phyloP scores from a whole-genome alignment of 2,113 vertebrate genomes.

The Alethe castanea region DNA sequence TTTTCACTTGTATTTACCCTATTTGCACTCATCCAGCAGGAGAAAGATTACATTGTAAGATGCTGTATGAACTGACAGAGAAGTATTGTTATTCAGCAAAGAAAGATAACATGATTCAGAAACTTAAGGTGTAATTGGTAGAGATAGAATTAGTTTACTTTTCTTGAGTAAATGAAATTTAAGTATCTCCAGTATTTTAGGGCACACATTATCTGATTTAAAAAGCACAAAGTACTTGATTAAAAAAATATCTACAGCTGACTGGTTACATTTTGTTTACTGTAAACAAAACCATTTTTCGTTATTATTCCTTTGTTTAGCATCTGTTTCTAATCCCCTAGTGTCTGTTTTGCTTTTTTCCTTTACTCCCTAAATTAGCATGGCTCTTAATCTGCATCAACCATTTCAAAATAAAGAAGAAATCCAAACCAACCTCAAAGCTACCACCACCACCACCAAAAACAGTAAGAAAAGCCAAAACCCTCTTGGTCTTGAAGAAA shows the following conservation, averaged over 20 bases:
- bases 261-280: background rate
- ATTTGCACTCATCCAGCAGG: background rate
- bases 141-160: background rate
- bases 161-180: background rate
- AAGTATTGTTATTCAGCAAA: background rate
- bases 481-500: background rate
- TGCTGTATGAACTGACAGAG: background rate
- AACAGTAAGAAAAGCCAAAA: background rate
- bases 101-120: background rate
- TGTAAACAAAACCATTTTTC: background rate
- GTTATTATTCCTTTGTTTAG: background rate
- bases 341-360: background rate
- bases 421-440: background rate
- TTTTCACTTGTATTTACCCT: background rate
- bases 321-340: background rate
- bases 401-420: background rate
- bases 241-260: background rate
- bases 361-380: background rate
- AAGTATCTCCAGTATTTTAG: background rate
- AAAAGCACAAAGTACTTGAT: background rate
- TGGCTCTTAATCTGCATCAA: background rate
- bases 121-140: background rate
- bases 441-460: too few species aligned
- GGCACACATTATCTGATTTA: background rate
- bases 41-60: background rate